A percentile compares a stretch with the other conserved stretches of the same genome.
These are phyloP conservation scores for Misgurnus mizolepis DNA, from an alignment of 2,113 vertebrate genomes.

Conservation along the genomic window DNA sequence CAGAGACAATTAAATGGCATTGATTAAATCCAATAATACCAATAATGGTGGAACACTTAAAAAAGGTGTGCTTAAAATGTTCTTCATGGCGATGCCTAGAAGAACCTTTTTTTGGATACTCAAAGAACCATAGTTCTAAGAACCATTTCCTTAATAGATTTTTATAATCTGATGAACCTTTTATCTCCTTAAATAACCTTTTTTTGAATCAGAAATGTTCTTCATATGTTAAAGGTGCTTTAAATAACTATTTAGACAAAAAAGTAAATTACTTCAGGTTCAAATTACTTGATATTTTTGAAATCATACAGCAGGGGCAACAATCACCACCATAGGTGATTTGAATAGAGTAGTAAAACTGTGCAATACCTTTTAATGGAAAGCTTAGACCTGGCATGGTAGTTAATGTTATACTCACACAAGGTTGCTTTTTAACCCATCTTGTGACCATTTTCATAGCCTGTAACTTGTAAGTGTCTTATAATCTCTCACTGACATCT, in stretches of 20 bases:
- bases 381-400: background rate
- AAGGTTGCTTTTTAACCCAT: constrained; percentile 46
- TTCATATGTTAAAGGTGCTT: no score
- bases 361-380: background rate
- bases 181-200: no score
- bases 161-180: no score
- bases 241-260: no score
- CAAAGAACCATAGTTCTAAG: no score
- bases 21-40: background rate
- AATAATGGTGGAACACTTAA: background rate
- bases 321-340: background rate
- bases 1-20: background rate
- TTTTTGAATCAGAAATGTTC: no score
- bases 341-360: background rate
- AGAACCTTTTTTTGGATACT: no score
- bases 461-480: constrained; percentile 39
- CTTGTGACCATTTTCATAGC: constrained; percentile 45
- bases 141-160: no score
- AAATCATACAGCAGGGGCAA: background rate
- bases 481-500: background rate
- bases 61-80: no score
- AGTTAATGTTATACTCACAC: constrained; percentile 46
- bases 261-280: no score
- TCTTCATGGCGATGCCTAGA: no score
- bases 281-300: background rate